These are phyloP conservation scores for Leucophenga varia DNA, from an alignment of 1,140 invertebrate species.

Conservation along the genomic window DNA sequence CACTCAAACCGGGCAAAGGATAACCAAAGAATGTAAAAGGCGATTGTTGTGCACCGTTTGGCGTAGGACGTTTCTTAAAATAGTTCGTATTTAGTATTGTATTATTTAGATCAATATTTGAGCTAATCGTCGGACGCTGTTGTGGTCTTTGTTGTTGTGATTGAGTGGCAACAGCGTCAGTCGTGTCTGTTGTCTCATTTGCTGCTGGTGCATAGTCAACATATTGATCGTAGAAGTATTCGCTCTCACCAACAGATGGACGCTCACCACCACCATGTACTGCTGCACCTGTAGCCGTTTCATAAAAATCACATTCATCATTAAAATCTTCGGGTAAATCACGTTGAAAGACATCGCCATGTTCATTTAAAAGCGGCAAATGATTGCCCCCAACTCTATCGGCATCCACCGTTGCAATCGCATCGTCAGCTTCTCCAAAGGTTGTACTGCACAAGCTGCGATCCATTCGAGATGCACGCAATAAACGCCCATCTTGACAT, in stretches of 20 bases:
- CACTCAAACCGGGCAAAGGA: conserved; percentile 69
- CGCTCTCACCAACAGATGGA: conserved; percentile 69
- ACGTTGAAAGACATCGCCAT: conserved; percentile 50
- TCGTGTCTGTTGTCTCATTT: conserved; percentile 59
- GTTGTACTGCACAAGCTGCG: conserved; percentile 63
- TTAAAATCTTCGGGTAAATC: conserved; percentile 46
- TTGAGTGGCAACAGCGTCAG: conserved; percentile 54
- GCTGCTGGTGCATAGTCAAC: conserved; percentile 66
- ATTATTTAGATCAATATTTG: conserved; percentile 64
- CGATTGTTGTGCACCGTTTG: conserved; percentile 49
- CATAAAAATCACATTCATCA: conserved; percentile 47
- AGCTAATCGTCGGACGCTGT: conserved; percentile 8
- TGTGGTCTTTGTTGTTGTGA: conserved; percentile 33
- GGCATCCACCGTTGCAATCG: conserved; percentile 18
- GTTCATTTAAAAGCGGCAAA: conserved; percentile 49
- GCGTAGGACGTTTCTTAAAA: conserved; percentile 58
- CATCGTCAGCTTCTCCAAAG: conserved; percentile 21
- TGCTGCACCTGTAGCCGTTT: conserved; percentile 34
- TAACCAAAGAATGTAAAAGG: conserved; percentile 83
- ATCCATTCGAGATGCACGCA: conserved; percentile 70
- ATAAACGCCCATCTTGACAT: conserved; percentile 72
- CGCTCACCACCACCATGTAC: conserved; percentile 54
- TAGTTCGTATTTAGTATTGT: conserved; percentile 65
- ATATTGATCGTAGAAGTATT: conserved; percentile 81
- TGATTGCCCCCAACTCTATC: conserved; percentile 29